Evolutionary conservation across 2,113 vertebrate genomes (phyloP), one percentile per base, ranked within the genome.

Genomic region (Shinisaurus crocodilurus): DNA sequence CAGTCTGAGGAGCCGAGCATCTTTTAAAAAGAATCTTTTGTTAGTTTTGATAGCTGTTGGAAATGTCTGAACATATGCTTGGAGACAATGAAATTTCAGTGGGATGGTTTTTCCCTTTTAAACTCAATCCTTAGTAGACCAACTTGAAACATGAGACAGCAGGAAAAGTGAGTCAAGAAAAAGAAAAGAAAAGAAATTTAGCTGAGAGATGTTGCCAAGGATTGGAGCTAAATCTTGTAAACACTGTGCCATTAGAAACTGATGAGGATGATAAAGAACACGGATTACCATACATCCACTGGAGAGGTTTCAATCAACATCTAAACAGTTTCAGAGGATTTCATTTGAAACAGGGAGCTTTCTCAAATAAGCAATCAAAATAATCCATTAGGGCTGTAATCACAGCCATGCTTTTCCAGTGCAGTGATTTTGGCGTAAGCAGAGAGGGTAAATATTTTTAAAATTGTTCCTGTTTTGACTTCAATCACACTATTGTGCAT

Each of bases 341-440:
- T 96, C 91, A 94, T 92, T 87, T 94, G 95, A 95, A 96, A 95
- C 72, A 95, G 63, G 74, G 82, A 94, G 75, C 40, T 95, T 96
- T 96, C 85, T 95, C 86, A 97, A 97, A 95, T 91, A 96, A 97
- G 90, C 94, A 96, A 97, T 97, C 94, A 97, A 96, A 96, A 92
- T 91, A 97, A 92, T 90, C 93, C 91, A 95, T 97, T 97, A 97
- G 93, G 90, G 63, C 34, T 84, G 77, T 95, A 96, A 97, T 97
- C 92, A 95, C 80, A 88, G 91, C 81, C 92, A 96, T 1, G 45
- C 83, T 89, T 93, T 85, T 20, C 89, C 34, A 50, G 69, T 96
- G 32, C 94, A 93, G 72, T 65, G 89, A 82, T 70, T 96, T 94
- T 91, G 94, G 94, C 96, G 91, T 94, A 96, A 95, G 93, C 50